Evolutionary conservation across 1,140 invertebrate genomes (phyloP), one percentile per base, ranked within the genome.

Genomic region (Calosoma granatense): DNA sequence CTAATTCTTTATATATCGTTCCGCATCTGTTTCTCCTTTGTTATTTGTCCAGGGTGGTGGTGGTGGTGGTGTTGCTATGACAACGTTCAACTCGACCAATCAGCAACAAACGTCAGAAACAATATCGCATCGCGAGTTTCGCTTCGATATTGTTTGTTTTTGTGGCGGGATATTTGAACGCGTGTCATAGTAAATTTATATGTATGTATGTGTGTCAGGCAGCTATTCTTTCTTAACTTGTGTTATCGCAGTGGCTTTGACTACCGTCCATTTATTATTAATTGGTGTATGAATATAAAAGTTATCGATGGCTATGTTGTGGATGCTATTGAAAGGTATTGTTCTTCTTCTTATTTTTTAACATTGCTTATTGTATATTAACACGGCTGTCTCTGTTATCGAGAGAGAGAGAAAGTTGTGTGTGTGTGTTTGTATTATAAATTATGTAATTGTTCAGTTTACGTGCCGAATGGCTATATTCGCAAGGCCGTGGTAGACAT

Each of bases 401-500:
- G n/a, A n/a, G n/a, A n/a, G n/a, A n/a, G n/a, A n/a, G n/a, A n/a
- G n/a, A n/a, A n/a, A n/a, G n/a, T n/a, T n/a, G n/a, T n/a, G n/a
- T 36, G 26, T 9, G n/a, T 36, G 6, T 36, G n/a, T 36, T 36
- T 36, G 26, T n/a, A 36, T 36, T 36, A n/a, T n/a, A n/a, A n/a
- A n/a, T n/a, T n/a, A n/a, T n/a, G n/a, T 19, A 15, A 20, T 57
- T 22, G 20, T 22, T 2, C 72, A 93, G 92, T 70, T 78, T 94
- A 57, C 90, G 92, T 76, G 92, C 90, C n/a, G 92, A 95, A 70
- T 95, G 92, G 92, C 74, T 96, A 47, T 94, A 93, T 71, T 93
- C 90, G 61, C 92, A 95, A 76, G 92, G 92, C 20, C 82, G 88
- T 67, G 92, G 92, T 12, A 80, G 91, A 57, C 86, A 92, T 70